Conservation (phyloP, 2,888 invertebrate genomes). For the Cataglyphis rosenhaueri region DNA sequence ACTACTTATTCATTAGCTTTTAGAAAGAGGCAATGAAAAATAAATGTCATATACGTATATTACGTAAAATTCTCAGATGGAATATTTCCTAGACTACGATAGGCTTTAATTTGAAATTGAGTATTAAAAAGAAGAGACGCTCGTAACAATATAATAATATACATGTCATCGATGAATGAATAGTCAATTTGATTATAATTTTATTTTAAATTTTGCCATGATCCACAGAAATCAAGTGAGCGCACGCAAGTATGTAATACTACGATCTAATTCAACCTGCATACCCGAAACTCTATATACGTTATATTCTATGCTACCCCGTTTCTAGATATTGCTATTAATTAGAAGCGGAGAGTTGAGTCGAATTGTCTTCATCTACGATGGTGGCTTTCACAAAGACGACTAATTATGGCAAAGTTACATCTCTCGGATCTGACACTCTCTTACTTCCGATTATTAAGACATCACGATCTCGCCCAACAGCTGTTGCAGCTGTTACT, state of each 20-base stretch:
- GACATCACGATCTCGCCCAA: constrained; percentile 71
- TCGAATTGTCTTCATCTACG: constrained; percentile 77
- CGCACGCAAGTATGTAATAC: constrained; percentile 32
- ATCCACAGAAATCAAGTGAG: constrained; percentile 60
- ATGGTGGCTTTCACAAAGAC: constrained; percentile 71
- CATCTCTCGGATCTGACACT: constrained; percentile 70
- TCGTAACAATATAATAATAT: background rate
- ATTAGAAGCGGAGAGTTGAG: constrained; percentile 77
- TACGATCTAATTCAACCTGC: constrained; percentile 52
- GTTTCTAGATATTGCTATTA: constrained; percentile 78
- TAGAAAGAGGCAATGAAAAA: background rate
- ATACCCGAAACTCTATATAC: constrained; percentile 36
- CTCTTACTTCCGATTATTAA: constrained; percentile 79
- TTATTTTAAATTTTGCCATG: constrained; percentile 71
- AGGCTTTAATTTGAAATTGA: background rate
- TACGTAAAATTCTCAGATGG: background rate
- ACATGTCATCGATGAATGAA: background rate
- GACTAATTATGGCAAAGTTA: constrained; percentile 79
- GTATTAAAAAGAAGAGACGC: background rate
- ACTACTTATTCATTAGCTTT: too few species aligned
- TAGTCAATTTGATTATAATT: constrained; percentile 74
- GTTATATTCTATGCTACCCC: background rate
- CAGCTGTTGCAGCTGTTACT: constrained; percentile 58
- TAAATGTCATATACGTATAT: background rate
- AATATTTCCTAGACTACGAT: background rate